Evolutionary conservation across 1,140 invertebrate species (phyloP).

Genomic region (Holcopasites calliopsidis): DNA sequence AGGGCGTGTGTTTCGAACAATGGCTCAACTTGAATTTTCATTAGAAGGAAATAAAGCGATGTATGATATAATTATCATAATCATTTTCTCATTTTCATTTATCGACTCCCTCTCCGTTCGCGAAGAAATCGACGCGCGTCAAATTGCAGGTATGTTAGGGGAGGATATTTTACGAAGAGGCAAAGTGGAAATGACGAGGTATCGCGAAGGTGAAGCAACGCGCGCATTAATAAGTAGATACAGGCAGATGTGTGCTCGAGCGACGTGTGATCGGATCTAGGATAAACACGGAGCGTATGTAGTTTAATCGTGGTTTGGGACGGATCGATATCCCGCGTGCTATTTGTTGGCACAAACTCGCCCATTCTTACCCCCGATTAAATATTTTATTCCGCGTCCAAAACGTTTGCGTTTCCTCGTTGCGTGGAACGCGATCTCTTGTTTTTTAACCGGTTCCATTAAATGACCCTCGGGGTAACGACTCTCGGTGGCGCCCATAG

Average conservation of each 20-base stretch:
- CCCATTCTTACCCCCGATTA: not conserved
- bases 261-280: not conserved
- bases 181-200: not conserved
- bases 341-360: not conserved
- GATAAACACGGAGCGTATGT: conserved; percentile 6
- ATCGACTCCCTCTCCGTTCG: too few species aligned
- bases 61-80: too few species aligned
- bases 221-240: conserved; percentile 3
- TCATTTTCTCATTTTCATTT: too few species aligned
- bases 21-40: too few species aligned
- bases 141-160: too few species aligned
- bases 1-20: too few species aligned
- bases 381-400: conserved; percentile 33
- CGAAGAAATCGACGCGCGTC: too few species aligned
- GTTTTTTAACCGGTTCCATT: not conserved
- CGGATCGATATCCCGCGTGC: conserved; percentile 20
- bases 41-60: too few species aligned
- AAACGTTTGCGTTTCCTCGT: not conserved
- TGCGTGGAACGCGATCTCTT: not conserved
- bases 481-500: not conserved
- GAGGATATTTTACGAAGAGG: too few species aligned
- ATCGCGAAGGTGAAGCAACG: not conserved
- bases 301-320: conserved; percentile 18
- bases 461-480: not conserved
- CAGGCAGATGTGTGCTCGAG: not conserved